Evolutionary conservation across 2,888 invertebrate species (phyloP).

Genomic region (Phaedon cochleariae): DNA sequence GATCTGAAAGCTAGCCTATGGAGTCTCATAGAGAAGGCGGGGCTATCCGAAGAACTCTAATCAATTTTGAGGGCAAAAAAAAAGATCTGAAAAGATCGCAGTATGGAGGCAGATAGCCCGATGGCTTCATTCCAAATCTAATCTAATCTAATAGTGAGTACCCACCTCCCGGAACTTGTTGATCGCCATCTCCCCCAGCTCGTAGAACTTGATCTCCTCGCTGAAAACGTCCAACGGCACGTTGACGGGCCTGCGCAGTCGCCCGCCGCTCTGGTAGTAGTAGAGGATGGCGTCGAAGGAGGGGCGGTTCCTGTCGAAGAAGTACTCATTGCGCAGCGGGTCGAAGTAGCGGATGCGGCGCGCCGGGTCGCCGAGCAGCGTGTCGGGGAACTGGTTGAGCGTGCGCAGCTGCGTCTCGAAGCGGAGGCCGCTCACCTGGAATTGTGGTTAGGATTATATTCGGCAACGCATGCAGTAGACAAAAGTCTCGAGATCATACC

Average conservation of each 20-base stretch:
- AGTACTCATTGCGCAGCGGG: conserved; percentile 98
- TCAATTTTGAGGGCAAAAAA: too few species aligned
- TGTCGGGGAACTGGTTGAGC: conserved; percentile 98
- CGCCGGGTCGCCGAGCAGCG: conserved; percentile 93
- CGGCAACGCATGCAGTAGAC: too few species aligned
- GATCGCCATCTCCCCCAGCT: conserved; percentile 96
- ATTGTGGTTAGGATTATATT: background rate
- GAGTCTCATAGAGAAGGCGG: too few species aligned
- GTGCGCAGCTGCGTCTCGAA: conserved; percentile 99
- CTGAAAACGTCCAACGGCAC: conserved; percentile 99
- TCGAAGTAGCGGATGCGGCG: conserved; percentile 98
- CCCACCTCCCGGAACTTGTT: conserved; percentile 88
- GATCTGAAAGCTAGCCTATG: too few species aligned
- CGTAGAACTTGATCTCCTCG: conserved; percentile 99
- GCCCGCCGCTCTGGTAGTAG: conserved; percentile 98
- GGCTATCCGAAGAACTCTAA: too few species aligned
- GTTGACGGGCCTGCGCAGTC: conserved; percentile 96
- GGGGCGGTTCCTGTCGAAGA: conserved; percentile 99
- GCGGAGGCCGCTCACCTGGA: conserved; percentile 93
- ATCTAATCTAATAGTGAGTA: too few species aligned
- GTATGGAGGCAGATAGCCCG: too few species aligned
- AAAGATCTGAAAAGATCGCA: too few species aligned
- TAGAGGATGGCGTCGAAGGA: conserved; percentile 99
- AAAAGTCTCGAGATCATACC: too few species aligned
- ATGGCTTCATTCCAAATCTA: too few species aligned